These are phyloP conservation scores for Nowickia ferox DNA, from an alignment of 2,888 invertebrate genomes.

Conservation along the genomic window DNA sequence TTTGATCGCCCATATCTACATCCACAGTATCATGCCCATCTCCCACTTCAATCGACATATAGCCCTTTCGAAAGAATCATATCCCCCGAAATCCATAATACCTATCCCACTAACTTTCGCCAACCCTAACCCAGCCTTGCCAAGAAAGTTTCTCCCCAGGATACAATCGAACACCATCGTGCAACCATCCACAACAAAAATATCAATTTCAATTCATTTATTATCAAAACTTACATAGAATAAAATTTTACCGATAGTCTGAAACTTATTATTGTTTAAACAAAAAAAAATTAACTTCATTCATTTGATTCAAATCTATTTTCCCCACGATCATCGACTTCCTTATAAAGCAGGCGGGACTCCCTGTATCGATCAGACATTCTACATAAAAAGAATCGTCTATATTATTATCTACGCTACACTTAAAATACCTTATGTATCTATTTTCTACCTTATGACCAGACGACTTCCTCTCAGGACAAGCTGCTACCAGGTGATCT, in stretches of 20 bases:
- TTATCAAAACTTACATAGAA: constrained; percentile 27
- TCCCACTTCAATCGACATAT: constrained; percentile 28
- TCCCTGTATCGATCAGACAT: constrained; percentile 48
- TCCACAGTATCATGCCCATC: not conserved
- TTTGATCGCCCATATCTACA: not conserved
- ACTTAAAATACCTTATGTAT: constrained; percentile 51
- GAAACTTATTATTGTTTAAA: constrained; percentile 39
- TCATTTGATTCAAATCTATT: not conserved
- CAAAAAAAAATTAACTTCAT: constrained; percentile 18
- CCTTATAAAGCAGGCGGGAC: constrained; percentile 36
- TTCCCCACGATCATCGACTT: not conserved
- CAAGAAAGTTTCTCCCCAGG: constrained; percentile 51
- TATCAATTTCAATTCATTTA: constrained; percentile 28
- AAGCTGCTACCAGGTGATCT: constrained; percentile 46
- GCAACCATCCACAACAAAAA: constrained; percentile 29
- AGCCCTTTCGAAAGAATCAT: not conserved
- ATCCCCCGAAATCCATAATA: not conserved
- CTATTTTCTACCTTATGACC: constrained; percentile 31
- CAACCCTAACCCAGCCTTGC: not conserved
- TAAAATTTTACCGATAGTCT: constrained; percentile 26
- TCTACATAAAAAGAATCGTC: constrained; percentile 4
- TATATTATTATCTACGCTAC: constrained; percentile 31
- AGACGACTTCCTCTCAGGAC: constrained; percentile 29
- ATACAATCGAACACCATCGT: constrained; percentile 38
- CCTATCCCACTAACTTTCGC: not conserved